Conservation (phyloP, 2,113 vertebrate species). For the Galbula dea region DNA sequence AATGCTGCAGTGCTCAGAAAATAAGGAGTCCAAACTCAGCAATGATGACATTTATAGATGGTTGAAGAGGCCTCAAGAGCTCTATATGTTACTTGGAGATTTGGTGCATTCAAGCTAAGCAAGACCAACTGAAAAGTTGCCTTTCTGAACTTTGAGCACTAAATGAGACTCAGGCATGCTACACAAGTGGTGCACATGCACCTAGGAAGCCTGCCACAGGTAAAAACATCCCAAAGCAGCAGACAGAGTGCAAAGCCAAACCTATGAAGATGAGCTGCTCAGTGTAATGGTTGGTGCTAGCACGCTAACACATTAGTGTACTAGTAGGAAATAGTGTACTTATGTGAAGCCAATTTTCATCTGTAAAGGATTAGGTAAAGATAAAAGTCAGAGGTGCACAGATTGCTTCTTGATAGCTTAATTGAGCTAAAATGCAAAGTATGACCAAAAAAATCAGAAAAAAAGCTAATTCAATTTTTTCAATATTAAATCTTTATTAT, state of each 20-base stretch:
- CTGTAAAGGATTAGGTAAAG: not conserved
- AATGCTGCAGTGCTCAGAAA: not conserved
- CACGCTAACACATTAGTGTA: fast-evolving
- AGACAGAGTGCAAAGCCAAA: fast-evolving
- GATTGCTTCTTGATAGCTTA: not conserved
- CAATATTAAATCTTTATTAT: slow-evolving; percentile 74
- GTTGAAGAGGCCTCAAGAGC: no score
- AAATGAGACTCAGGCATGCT: fast-evolving
- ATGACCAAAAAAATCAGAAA: not conserved
- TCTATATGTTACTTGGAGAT: fast-evolving
- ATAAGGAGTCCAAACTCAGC: not conserved
- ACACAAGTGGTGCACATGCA: fast-evolving
- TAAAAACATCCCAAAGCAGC: not conserved
- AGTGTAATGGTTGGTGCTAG: fast-evolving
- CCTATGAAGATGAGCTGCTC: fast-evolving
- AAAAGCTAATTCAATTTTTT: not conserved
- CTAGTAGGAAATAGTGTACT: not conserved
- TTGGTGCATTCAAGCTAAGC: fast-evolving
- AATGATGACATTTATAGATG: fast-evolving
- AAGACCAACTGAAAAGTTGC: not conserved
- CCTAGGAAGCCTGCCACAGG: fast-evolving
- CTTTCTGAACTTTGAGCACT: not conserved
- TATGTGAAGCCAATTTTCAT: not conserved
- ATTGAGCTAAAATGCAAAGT: not conserved
- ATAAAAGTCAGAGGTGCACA: not conserved